These are phyloP conservation scores for Patella caerulea DNA, from an alignment of 2,888 invertebrate genomes.

Conservation along the genomic window DNA sequence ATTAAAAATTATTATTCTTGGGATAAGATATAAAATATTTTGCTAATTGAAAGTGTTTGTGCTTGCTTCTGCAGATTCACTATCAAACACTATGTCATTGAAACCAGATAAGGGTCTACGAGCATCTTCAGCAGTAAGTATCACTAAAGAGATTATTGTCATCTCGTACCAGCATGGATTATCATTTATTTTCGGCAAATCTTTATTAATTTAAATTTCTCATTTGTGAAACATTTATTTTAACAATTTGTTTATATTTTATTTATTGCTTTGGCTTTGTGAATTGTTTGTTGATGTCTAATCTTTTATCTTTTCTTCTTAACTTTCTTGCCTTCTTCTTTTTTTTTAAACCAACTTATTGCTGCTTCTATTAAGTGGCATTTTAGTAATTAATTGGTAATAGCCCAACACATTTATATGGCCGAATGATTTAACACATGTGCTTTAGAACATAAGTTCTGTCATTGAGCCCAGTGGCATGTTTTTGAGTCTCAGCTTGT, in stretches of 20 bases:
- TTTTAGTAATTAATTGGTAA: background rate
- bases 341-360: background rate
- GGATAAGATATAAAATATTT: no score
- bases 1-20: no score
- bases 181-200: background rate
- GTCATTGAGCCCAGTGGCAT: no score
- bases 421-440: no score
- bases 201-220: background rate
- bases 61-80: slow-evolving; percentile 19
- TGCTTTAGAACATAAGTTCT: no score
- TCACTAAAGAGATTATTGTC: background rate
- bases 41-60: slow-evolving; percentile 15
- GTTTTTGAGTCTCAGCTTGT: no score
- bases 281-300: background rate
- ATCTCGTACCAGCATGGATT: background rate
- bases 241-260: background rate
- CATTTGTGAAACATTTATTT: background rate
- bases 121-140: slow-evolving; percentile 25
- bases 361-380: background rate
- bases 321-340: background rate
- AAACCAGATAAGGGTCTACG: slow-evolving; percentile 5
- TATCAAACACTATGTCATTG: background rate
- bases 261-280: background rate
- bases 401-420: no score
- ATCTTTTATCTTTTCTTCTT: background rate